Percentiles rank a stretch among this genome's conserved stretches.
These are phyloP conservation scores for Polypterus bichir DNA, from an alignment of 2,113 vertebrate species.

Conservation along the genomic window DNA sequence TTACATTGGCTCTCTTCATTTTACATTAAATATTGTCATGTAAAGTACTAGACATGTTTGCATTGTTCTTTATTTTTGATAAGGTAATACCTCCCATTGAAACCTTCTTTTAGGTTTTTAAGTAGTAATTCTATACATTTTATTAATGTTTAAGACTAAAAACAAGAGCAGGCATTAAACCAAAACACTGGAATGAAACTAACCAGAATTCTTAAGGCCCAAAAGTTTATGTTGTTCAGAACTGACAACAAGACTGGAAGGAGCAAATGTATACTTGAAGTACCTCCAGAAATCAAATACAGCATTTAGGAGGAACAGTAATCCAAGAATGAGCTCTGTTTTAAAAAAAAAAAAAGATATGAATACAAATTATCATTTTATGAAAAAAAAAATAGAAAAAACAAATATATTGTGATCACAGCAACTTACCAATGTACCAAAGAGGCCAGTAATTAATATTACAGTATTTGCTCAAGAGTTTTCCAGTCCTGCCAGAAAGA, in stretches of 20 bases:
- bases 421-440: slow-evolving; percentile 90
- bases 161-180: too few species aligned
- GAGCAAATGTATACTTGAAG: slow-evolving; percentile 82
- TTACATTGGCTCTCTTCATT: too few species aligned
- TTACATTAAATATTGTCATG: too few species aligned
- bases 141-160: too few species aligned
- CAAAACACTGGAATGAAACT: slow-evolving; percentile 5
- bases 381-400: background rate
- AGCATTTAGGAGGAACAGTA: slow-evolving; percentile 81
- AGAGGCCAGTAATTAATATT: slow-evolving; percentile 81
- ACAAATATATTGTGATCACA: too few species aligned
- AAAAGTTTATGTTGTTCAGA: slow-evolving; percentile 71
- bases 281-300: slow-evolving; percentile 94
- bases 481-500: slow-evolving; percentile 63
- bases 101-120: too few species aligned
- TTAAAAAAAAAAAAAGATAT: slow-evolving; percentile 16
- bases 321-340: slow-evolving; percentile 67
- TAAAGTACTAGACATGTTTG: too few species aligned
- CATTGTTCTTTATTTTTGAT: too few species aligned
- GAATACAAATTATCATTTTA: background rate
- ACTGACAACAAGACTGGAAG: slow-evolving; percentile 53
- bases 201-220: slow-evolving; percentile 61
- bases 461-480: slow-evolving; percentile 71
- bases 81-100: too few species aligned
- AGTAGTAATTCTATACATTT: too few species aligned